phyloP scores from a whole-genome alignment of 2,888 invertebrate genomes.

The Plagodis pulveraria region DNA sequence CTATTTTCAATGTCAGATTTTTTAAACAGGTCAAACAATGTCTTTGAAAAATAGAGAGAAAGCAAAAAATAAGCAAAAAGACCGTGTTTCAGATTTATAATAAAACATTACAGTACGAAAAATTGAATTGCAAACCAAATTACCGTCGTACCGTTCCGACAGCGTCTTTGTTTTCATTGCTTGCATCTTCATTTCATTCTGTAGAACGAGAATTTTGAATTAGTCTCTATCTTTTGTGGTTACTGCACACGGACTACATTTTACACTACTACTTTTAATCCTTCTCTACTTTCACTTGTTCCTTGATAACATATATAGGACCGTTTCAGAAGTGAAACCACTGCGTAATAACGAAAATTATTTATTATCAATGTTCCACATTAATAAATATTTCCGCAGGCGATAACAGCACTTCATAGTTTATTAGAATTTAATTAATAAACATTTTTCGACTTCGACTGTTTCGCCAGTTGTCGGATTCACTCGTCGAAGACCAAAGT shows the following conservation, averaged over 20 bases:
- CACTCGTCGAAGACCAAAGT: too few species aligned
- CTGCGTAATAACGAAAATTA: too few species aligned
- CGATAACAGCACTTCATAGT: too few species aligned
- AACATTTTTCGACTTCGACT: too few species aligned
- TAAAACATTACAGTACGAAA: conserved; percentile 25
- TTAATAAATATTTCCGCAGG: too few species aligned
- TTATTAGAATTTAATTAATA: too few species aligned
- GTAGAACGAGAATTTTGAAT: conserved; percentile 28
- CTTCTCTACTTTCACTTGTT: too few species aligned
- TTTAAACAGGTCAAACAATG: not conserved
- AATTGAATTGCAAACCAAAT: conserved; percentile 34
- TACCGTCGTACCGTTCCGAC: conserved; percentile 27
- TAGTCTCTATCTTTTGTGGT: conserved; percentile 10
- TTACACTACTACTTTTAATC: not conserved
- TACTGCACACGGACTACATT: conserved; percentile 3
- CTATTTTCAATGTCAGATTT: not conserved
- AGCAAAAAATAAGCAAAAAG: conserved; percentile 17
- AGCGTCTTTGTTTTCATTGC: conserved; percentile 28
- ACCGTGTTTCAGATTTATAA: conserved; percentile 20
- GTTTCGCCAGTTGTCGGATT: too few species aligned
- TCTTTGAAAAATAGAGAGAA: conserved; percentile 4
- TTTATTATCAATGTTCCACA: too few species aligned
- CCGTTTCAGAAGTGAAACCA: too few species aligned
- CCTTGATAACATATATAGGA: too few species aligned
- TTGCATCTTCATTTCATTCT: conserved; percentile 34